Conservation (phyloP, 2,888 invertebrate species). For the Pheosia gnoma region DNA sequence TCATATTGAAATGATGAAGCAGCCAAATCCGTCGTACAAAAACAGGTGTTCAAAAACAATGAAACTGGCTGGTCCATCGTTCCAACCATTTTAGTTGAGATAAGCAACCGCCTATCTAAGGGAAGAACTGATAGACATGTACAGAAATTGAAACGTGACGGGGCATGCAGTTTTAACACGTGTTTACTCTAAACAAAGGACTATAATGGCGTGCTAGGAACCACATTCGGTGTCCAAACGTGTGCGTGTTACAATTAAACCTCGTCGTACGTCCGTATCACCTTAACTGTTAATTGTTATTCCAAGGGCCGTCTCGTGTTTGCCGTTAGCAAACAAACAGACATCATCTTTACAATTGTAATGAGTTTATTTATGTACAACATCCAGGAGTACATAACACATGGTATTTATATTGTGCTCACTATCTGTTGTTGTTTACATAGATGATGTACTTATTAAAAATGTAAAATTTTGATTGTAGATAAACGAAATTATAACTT, state of each 20-base stretch:
- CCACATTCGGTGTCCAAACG: conserved; percentile 22
- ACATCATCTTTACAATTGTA: conserved; percentile 36
- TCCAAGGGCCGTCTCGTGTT: conserved; percentile 40
- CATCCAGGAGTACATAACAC: neutral
- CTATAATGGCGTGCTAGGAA: conserved; percentile 4
- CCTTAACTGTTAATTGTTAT: conserved; percentile 35
- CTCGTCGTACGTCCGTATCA: neutral
- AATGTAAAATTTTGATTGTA: too few relatives aligned
- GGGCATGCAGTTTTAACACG: conserved; percentile 17
- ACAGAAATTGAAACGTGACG: neutral
- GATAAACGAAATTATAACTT: too few relatives aligned
- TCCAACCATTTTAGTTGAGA: conserved; percentile 8
- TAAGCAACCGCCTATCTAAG: conserved; percentile 18
- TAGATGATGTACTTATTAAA: neutral
- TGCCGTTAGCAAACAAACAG: conserved; percentile 35
- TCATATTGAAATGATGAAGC: neutral
- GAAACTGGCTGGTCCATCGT: neutral
- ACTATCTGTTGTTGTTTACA: neutral
- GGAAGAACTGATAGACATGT: conserved; percentile 15
- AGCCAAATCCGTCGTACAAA: neutral
- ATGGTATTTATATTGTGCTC: neutral
- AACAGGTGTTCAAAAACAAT: neutral
- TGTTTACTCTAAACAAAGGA: conserved; percentile 16
- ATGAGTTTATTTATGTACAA: conserved; percentile 28
- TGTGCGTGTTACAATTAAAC: conserved; percentile 10